Evolutionary conservation across 2,113 vertebrate species (phyloP).

Genomic region (Lagopus leucura): DNA sequence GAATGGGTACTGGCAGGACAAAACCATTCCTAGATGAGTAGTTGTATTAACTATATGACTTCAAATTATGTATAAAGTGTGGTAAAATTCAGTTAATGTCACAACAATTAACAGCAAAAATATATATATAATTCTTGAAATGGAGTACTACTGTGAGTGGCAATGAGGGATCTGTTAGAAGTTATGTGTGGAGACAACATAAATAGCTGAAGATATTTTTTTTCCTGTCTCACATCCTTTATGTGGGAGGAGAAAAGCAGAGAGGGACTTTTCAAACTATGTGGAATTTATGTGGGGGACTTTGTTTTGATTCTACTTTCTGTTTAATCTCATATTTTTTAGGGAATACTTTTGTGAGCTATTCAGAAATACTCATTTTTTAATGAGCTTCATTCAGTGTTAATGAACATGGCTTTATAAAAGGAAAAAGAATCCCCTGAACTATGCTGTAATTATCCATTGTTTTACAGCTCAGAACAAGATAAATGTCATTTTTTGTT

Average conservation of each 20-base stretch:
- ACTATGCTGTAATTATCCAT: background rate
- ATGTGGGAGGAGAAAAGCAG: background rate
- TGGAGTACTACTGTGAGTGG: background rate
- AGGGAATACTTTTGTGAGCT: background rate
- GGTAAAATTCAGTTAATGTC: background rate
- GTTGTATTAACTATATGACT: background rate
- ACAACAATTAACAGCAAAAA: background rate
- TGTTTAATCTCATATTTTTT: background rate
- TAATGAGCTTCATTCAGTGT: background rate
- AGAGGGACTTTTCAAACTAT: conserved; percentile 12
- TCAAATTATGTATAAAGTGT: background rate
- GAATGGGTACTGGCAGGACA: background rate
- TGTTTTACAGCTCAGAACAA: background rate
- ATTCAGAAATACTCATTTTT: background rate
- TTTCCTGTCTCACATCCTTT: background rate
- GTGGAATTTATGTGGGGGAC: background rate
- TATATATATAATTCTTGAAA: background rate
- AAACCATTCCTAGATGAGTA: background rate
- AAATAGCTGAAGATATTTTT: background rate
- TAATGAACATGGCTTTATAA: background rate
- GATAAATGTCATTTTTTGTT: background rate
- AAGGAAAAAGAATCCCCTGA: background rate
- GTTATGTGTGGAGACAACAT: background rate
- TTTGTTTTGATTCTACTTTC: background rate
- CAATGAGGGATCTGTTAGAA: background rate